Base-by-base conservation (phyloP, 2,113 vertebrate genomes). In the Bambusicola thoracicus region DNA sequence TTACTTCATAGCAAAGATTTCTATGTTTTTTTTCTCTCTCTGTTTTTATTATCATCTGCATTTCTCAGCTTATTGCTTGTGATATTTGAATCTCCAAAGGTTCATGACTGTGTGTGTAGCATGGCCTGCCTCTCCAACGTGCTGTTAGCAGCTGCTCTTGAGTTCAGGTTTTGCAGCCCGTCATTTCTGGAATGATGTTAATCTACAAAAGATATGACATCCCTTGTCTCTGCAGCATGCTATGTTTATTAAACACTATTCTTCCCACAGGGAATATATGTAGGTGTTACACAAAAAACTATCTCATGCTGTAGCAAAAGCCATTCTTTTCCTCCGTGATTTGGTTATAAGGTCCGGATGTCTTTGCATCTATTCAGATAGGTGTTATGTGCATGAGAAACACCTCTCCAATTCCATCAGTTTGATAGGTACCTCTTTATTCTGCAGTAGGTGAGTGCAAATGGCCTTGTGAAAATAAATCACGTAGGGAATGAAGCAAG, bases 1-100 rank as follows among this genome's bases (percentile, higher is more conserved):
- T 53, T 51, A 27, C 56, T 94, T 81, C 48, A 44, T 17, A 83
- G n/a, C 16, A 55, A 80, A 41, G 10, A 13, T 59, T 77, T 69
- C 81, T 51, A 25, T 51, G 49, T 8, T 51, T n/a, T 46, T 94
- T 79, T 38, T 92, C 90, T 96, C n/a, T 95, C n/a, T 86, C 40
- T 69, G 92, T 49, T 87, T 82, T 76, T 87, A 24, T 38, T 48
- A 29, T 30, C 19, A 29, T 51, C 32, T 81, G 12, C 22, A 49
- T 89, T 87, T 86, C 32, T 82, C 49, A 69, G 18, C 22, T 76
- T 78, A 30, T 62, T 24, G 29, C 22, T 82, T 66, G 34, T 25
- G 38, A 48, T 87, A 43, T 24, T 87, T 68, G 30, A 59, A 36
- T 75, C 36, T 89, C 66, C 56, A 68, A 55, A 81, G 17, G 36